Percentiles rank a stretch among this genome's conserved stretches.
phyloP scores from a whole-genome alignment of 2,113 vertebrate species.

The Morone chrysops region DNA sequence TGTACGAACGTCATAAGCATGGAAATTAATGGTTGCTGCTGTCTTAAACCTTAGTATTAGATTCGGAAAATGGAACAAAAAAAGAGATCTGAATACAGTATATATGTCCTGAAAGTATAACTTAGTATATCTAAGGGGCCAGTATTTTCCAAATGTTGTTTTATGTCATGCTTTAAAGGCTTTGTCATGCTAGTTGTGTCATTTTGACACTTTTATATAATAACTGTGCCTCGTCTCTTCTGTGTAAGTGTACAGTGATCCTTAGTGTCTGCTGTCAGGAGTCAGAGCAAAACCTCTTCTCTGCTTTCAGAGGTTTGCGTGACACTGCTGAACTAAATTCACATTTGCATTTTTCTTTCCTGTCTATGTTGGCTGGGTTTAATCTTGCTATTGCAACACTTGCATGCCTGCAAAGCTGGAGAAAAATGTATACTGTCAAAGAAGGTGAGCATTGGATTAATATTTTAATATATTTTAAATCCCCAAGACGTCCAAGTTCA shows the following conservation, averaged over 20 bases:
- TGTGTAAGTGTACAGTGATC: slow-evolving; percentile 5
- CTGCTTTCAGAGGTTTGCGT: slow-evolving; percentile 45
- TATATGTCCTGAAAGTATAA: not conserved
- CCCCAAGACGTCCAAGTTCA: not conserved
- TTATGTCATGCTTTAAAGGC: not conserved
- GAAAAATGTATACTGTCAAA: not conserved
- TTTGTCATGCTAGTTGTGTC: not conserved
- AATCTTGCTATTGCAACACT: not conserved
- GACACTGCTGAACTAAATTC: slow-evolving; percentile 18
- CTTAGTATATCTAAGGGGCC: not conserved
- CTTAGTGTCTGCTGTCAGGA: slow-evolving; percentile 11
- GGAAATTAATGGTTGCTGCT: not conserved
- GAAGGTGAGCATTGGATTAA: not conserved
- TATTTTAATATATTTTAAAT: slow-evolving; percentile 20
- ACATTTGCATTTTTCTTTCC: slow-evolving; percentile 37
- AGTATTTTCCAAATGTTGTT: not conserved
- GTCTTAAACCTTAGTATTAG: not conserved
- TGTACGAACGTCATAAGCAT: not conserved
- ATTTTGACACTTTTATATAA: not conserved
- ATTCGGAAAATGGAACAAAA: not conserved
- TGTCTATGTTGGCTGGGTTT: slow-evolving; percentile 8
- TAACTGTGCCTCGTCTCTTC: not conserved
- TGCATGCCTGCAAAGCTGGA: slow-evolving; percentile 17
- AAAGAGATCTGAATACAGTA: not conserved
- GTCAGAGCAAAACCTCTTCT: slow-evolving; percentile 9